Base-by-base conservation (phyloP, 2,888 invertebrate species). In the Hypomecis punctinalis region DNA sequence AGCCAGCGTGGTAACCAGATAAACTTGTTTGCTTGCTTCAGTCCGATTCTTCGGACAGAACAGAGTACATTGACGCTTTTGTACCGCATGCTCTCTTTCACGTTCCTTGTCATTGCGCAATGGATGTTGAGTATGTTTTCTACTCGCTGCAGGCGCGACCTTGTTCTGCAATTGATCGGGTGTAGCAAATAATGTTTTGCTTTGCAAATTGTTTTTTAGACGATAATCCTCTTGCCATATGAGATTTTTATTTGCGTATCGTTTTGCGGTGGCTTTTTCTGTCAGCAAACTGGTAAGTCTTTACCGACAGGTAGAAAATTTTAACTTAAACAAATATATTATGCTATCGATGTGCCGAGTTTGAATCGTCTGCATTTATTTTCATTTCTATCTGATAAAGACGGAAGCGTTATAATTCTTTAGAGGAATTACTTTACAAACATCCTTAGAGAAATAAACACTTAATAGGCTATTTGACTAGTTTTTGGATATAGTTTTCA, bases 151-250 rank as follows among this genome's bases (percentile, higher is more conserved):
- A 68, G 47, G 61, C 63, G 56, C 77, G 81, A 78, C 83, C 82
- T 85, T 85, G 84, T 75, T 77, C 60, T 68, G 71, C 69, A 71
- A 72, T 74, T 71, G 76, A 81, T 82, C 81, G 81, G 60, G 54
- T 62, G 61, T 59, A 48, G 53, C 64, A 81, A 82, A 84, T 81
- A 76, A 78, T 80, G 80, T 82, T 83, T 83, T 82, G 78, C 71
- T 79, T 77, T 68, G 76, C 71, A 72, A 76, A 74, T 80, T 81
- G 78, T 79, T 82, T 78, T 68, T 68, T 68, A 70, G 68, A 73
- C 69, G 62, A 59, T 71, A 74, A 74, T 73, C 61, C 63, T 49
- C 45, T 70, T 61, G 60, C 58, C 48, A 59, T 53, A 62, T 46
- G 56, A 64, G 53, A 53, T 58, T 54, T 61, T 61, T 36, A 48